Conservation (phyloP, 2,797 vertebrate species). For the Steatocranus sp. region DNA sequence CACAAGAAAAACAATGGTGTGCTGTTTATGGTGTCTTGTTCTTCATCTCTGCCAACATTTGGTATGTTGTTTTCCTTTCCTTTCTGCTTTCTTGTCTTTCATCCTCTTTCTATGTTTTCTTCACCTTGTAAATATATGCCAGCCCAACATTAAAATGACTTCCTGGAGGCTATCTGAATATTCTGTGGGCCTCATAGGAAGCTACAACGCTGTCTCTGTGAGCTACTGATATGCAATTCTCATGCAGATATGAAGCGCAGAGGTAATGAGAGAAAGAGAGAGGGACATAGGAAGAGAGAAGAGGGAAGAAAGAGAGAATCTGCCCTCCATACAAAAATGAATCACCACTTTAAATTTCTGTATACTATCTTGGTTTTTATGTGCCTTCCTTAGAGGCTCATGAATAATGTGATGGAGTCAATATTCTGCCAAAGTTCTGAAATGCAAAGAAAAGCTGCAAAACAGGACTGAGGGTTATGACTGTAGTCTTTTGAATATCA, state of each 20-base stretch:
- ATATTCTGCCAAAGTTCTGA: slow-evolving; percentile 17
- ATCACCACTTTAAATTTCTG: slow-evolving; percentile 47
- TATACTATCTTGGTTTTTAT: slow-evolving; percentile 37
- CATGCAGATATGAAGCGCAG: slow-evolving; percentile 46
- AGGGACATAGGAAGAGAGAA: not conserved
- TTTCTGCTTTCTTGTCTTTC: not conserved
- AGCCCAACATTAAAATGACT: slow-evolving; percentile 34
- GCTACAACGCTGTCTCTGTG: slow-evolving; percentile 25
- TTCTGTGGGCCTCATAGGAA: slow-evolving; percentile 22
- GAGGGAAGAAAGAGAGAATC: slow-evolving; percentile 14
- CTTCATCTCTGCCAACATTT: not conserved
- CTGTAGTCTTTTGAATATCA: not conserved
- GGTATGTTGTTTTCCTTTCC: not conserved
- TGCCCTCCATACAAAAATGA: slow-evolving; percentile 59
- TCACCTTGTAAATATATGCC: not conserved
- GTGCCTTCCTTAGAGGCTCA: slow-evolving; percentile 36
- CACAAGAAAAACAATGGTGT: too few species aligned
- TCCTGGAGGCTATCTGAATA: slow-evolving; percentile 19
- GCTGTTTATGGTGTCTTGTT: not conserved
- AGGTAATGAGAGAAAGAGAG: slow-evolving; percentile 30
- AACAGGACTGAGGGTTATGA: not conserved
- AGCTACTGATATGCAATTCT: slow-evolving; percentile 53
- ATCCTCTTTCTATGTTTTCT: not conserved
- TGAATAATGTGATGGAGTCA: slow-evolving; percentile 60
- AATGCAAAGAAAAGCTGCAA: slow-evolving; percentile 2